These are phyloP conservation scores for Heliconius hewitsoni DNA, from an alignment of 1,140 invertebrate genomes.

Conservation along the genomic window DNA sequence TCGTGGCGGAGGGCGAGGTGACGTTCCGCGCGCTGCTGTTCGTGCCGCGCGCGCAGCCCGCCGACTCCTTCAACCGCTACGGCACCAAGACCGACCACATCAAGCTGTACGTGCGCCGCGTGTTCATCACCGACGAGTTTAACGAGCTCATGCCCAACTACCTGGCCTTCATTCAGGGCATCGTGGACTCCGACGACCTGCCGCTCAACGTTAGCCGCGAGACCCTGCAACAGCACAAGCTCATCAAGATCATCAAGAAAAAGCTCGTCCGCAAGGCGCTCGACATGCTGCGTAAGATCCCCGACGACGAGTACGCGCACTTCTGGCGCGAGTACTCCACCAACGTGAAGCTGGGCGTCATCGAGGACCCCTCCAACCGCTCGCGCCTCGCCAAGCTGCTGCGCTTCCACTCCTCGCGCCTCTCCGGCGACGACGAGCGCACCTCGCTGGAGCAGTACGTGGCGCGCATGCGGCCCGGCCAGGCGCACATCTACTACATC, in stretches of 20 bases:
- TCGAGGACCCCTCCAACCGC: constrained; percentile 98
- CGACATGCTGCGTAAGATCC: constrained; percentile 99
- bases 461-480: constrained; percentile 97
- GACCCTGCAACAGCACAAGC: constrained; percentile 98
- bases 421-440: constrained; percentile 20
- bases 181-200: constrained; percentile 99
- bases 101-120: constrained; percentile 96
- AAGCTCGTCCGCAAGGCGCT: constrained; percentile 98
- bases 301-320: constrained; percentile 93
- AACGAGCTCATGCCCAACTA: constrained; percentile 99
- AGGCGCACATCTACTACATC: constrained; percentile 98
- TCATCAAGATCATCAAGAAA: constrained; percentile 99
- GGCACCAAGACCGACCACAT: constrained; percentile 97
- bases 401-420: constrained; percentile 93
- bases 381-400: constrained; percentile 97
- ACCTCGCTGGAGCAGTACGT: constrained; percentile 95
- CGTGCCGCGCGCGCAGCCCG: constrained; percentile 93
- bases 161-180: constrained; percentile 93
- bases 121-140: constrained; percentile 99
- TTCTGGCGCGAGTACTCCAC: constrained; percentile 99
- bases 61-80: constrained; percentile 97
- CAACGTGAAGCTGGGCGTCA: constrained; percentile 98
- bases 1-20: constrained; percentile 98
- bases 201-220: constrained; percentile 99
- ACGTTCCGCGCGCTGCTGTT: constrained; percentile 98